phyloP scores from a whole-genome alignment of 2,113 vertebrate genomes.

The Podarcis muralis region DNA sequence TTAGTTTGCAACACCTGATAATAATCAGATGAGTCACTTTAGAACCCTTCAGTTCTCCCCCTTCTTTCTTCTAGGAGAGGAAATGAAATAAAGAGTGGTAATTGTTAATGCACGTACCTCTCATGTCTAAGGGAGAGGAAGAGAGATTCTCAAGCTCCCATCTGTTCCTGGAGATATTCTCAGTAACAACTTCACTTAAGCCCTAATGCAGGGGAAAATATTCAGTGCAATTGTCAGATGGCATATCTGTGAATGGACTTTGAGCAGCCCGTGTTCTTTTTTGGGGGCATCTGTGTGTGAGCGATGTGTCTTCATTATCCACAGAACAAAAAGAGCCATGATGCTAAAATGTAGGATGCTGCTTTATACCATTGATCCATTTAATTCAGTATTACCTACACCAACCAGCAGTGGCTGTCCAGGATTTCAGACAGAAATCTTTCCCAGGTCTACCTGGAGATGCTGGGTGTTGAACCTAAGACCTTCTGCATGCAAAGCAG shows the following conservation, averaged over 20 bases:
- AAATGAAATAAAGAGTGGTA: constrained; percentile 14
- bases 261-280: not conserved
- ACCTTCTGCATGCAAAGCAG: too few species aligned
- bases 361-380: too few species aligned
- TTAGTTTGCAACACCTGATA: constrained; percentile 15
- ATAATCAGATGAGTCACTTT: constrained; percentile 35
- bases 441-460: too few species aligned
- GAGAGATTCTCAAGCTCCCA: constrained; percentile 31
- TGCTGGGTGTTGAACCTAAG: too few species aligned
- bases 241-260: not conserved
- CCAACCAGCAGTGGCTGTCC: too few species aligned
- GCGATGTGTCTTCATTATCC: not conserved
- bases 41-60: not conserved
- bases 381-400: too few species aligned
- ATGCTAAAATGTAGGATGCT: too few species aligned
- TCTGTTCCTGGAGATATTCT: not conserved
- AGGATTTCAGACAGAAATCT: too few species aligned
- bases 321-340: not conserved
- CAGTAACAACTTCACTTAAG: constrained; percentile 25
- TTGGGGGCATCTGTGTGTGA: not conserved
- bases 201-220: not conserved
- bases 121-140: not conserved
- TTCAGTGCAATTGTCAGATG: not conserved
- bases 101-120: not conserved
- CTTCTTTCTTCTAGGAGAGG: not conserved